Evolutionary conservation across 2,797 vertebrate species (phyloP).

Genomic region (Lates japonicus): DNA sequence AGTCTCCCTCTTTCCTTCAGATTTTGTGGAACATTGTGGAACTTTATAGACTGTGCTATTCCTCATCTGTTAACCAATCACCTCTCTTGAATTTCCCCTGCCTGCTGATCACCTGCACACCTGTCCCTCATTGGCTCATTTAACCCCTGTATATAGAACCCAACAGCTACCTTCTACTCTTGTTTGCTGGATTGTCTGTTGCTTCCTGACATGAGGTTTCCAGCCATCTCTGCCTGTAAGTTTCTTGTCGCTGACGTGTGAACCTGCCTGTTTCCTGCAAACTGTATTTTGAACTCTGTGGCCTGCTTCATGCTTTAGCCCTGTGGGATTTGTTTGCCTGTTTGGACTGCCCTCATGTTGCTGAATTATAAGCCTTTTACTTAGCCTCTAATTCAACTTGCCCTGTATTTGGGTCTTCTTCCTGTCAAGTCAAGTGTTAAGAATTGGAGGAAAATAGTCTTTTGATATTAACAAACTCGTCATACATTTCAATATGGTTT

Average conservation of each 20-base stretch:
- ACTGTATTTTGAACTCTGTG: not conserved
- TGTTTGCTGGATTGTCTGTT: slow-evolving; percentile 2
- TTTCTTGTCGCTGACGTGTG: not conserved
- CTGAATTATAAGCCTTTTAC: not conserved
- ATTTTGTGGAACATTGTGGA: not conserved
- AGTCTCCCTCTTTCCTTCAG: not conserved
- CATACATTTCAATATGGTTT: too few relatives aligned
- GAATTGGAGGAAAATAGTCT: not conserved
- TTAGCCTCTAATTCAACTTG: not conserved
- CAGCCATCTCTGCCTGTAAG: not conserved
- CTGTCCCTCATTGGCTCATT: not conserved
- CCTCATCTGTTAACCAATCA: not conserved
- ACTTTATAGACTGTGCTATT: not conserved
- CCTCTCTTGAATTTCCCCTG: not conserved
- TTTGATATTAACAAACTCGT: not conserved
- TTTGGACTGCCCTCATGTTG: not conserved
- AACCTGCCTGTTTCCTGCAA: not conserved
- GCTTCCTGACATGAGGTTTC: not conserved
- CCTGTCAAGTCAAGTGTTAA: too few relatives aligned
- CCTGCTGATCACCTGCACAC: not conserved
- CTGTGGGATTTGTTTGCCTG: not conserved
- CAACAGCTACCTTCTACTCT: rapidly evolving
- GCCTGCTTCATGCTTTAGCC: not conserved
- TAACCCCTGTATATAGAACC: not conserved
- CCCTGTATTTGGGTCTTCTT: not conserved